Conservation (phyloP, 2,797 vertebrate species). For the Gephyroberyx darwinii region DNA sequence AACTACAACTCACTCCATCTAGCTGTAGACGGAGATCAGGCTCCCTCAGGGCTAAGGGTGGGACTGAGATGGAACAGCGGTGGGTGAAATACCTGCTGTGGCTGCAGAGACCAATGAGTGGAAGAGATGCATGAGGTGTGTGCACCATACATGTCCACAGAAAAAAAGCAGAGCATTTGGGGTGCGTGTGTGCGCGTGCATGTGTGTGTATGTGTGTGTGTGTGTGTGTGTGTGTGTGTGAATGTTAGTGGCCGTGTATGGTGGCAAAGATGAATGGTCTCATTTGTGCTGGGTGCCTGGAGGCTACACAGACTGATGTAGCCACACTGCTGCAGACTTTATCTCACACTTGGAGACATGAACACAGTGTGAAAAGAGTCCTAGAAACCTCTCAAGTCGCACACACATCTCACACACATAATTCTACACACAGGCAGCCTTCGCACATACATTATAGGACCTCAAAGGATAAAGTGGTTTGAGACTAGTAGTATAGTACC, state of each 20-base stretch:
- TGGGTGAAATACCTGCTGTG: slow-evolving; percentile 58
- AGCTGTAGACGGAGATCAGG: too few species aligned
- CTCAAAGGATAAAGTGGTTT: too few species aligned
- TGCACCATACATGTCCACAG: too few species aligned
- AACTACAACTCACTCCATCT: too few species aligned
- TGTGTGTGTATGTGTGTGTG: slow-evolving; percentile 36
- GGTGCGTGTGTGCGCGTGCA: not conserved
- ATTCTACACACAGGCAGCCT: not conserved
- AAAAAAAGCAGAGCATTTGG: too few species aligned
- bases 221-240: slow-evolving; percentile 33
- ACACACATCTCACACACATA: not conserved
- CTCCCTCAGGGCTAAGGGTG: not conserved
- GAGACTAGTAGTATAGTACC: too few species aligned
- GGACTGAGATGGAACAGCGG: slow-evolving; percentile 24
- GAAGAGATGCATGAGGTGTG: not conserved
- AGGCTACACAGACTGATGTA: slow-evolving; percentile 62
- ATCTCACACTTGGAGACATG: slow-evolving; percentile 44
- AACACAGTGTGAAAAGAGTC: too few species aligned
- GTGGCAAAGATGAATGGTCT: slow-evolving; percentile 65
- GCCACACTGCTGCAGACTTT: slow-evolving; percentile 52
- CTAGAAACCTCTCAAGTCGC: too few species aligned
- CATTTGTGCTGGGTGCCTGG: slow-evolving; percentile 58
- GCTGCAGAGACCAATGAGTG: slow-evolving; percentile 45
- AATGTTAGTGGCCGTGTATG: slow-evolving; percentile 33
- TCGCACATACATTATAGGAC: not conserved